Conservation (phyloP, 2,113 vertebrate species). For the Picathartes gymnocephalus region DNA sequence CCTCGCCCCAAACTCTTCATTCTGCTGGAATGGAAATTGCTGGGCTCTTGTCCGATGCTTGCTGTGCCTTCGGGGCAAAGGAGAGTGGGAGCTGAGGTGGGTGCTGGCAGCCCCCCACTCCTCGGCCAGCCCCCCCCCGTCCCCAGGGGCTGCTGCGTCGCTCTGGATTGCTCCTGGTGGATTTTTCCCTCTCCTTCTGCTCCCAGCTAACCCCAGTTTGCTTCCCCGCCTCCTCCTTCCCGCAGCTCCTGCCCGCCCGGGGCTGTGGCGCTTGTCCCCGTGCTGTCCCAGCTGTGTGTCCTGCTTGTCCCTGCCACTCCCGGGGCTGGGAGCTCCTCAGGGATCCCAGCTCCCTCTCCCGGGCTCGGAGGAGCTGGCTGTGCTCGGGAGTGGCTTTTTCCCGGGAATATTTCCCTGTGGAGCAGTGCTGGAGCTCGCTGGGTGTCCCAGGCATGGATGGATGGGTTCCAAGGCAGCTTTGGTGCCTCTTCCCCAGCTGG, state of each 20-base stretch:
- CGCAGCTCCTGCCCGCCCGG: neutral
- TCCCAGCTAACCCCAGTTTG: neutral
- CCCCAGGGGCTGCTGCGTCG: neutral
- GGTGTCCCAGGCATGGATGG: rapidly evolving
- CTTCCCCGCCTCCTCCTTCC: neutral
- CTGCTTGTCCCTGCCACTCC: neutral
- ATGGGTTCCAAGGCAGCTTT: neutral
- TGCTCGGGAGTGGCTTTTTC: neutral
- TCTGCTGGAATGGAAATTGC: neutral
- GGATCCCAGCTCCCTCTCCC: neutral
- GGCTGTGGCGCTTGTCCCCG: neutral
- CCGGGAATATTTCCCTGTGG: neutral
- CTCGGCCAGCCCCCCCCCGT: neutral
- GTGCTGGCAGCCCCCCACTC: neutral
- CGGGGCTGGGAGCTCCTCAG: neutral
- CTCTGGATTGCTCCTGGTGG: neutral
- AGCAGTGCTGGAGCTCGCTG: neutral
- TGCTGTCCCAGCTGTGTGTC: neutral
- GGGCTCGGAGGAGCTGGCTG: neutral
- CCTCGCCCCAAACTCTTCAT: neutral
- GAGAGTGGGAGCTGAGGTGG: constrained; percentile 40
- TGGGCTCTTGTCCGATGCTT: neutral
- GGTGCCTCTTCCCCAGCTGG: neutral
- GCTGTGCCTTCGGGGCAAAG: neutral
- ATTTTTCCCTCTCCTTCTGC: neutral